Evolutionary conservation across 2,797 vertebrate genomes (phyloP).

Genomic region (Alfaro cultratus): DNA sequence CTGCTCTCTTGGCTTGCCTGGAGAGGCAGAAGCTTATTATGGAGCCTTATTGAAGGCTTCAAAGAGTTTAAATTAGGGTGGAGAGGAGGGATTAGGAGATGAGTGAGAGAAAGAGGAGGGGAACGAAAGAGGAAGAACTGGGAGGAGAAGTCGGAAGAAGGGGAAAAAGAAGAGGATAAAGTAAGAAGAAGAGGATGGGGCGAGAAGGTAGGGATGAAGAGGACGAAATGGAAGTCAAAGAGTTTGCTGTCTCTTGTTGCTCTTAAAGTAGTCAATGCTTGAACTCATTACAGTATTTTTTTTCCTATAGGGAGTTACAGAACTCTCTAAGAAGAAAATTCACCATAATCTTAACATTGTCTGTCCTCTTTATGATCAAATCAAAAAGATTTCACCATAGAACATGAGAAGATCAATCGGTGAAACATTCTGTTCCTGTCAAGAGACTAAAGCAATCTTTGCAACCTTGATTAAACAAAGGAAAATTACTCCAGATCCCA

Average conservation of each 20-base stretch:
- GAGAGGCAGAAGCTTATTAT: constrained; percentile 82
- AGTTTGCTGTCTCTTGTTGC: constrained; percentile 67
- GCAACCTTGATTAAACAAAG: constrained; percentile 39
- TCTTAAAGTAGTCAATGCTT: constrained; percentile 61
- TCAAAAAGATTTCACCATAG: constrained; percentile 29
- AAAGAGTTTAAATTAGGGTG: constrained; percentile 84
- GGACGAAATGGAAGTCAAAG: constrained; percentile 57
- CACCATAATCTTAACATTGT: constrained; percentile 24
- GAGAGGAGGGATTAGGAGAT: constrained; percentile 79
- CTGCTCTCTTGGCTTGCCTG: constrained; percentile 76
- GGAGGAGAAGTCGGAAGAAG: constrained; percentile 53
- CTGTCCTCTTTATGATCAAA: constrained; percentile 33
- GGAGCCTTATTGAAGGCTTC: constrained; percentile 82
- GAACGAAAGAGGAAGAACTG: constrained; percentile 61
- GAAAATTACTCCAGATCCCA: not conserved
- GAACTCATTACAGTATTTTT: constrained; percentile 63
- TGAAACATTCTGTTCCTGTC: constrained; percentile 23
- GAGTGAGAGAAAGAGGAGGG: constrained; percentile 67
- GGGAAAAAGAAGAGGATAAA: constrained; percentile 50
- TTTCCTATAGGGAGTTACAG: constrained; percentile 60
- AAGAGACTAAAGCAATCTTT: constrained; percentile 22
- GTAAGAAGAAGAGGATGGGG: constrained; percentile 40
- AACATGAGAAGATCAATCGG: constrained; percentile 24
- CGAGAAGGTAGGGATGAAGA: constrained; percentile 43
- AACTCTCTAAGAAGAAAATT: constrained; percentile 45